Conservation (phyloP, 2,113 vertebrate genomes). For the Hemibagrus wyckioides region DNA sequence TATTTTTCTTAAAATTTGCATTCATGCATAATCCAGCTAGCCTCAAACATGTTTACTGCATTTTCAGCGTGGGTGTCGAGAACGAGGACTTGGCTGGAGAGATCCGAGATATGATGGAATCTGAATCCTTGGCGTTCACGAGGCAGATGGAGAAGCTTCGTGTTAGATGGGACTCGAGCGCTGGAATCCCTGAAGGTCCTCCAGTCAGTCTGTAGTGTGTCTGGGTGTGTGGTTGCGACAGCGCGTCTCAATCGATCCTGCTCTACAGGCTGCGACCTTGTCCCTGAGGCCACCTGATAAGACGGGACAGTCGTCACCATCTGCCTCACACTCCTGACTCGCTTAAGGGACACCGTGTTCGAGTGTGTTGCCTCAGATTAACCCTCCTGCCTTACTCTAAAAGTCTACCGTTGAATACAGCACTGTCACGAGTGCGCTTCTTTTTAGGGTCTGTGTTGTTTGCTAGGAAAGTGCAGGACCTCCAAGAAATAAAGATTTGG, state of each 20-base stretch:
- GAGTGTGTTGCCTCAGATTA: constrained; percentile 40
- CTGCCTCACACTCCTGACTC: constrained; percentile 63
- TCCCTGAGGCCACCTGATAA: constrained; percentile 66
- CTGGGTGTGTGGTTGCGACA: constrained; percentile 54
- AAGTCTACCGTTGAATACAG: constrained; percentile 35
- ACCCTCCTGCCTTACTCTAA: constrained; percentile 20
- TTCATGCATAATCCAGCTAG: not conserved
- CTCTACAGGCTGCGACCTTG: constrained; percentile 75
- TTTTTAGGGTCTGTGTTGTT: not conserved
- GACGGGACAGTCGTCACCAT: constrained; percentile 67
- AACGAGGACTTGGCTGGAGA: not conserved
- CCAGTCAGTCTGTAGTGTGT: constrained; percentile 43
- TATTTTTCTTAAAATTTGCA: not conserved
- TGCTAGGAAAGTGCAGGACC: not conserved
- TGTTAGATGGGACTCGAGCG: constrained; percentile 54
- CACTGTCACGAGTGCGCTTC: constrained; percentile 19
- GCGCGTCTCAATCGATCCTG: constrained; percentile 56
- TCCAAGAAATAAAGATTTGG: not conserved
- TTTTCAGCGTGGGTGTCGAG: constrained; percentile 9
- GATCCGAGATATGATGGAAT: not conserved
- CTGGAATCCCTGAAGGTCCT: constrained; percentile 56
- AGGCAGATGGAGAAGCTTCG: constrained; percentile 30
- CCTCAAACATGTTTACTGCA: not conserved
- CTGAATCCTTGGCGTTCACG: not conserved
- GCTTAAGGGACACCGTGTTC: constrained; percentile 58